A percentile compares a stretch with the other conserved stretches of the same genome.
These are phyloP conservation scores for Tachuris rubrigastra DNA, from an alignment of 2,113 vertebrate species.

Conservation along the genomic window DNA sequence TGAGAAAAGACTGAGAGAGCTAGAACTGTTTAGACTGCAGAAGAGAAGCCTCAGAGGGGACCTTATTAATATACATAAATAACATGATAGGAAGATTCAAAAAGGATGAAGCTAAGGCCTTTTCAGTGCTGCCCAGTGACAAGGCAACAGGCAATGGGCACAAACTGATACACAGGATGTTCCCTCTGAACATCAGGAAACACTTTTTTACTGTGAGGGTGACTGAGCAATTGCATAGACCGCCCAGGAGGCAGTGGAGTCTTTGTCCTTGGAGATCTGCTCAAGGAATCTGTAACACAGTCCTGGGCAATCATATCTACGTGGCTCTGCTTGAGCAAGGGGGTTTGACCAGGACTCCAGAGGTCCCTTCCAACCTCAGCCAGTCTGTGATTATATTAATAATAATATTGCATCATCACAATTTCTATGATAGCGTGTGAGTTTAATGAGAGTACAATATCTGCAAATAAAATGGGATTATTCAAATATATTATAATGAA, in stretches of 20 bases:
- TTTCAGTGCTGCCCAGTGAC: neutral
- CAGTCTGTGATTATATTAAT: neutral
- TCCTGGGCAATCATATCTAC: neutral
- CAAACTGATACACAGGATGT: neutral
- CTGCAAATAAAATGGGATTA: neutral
- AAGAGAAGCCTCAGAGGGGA: neutral
- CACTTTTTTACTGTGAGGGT: neutral
- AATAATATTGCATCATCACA: neutral
- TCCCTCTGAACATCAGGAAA: neutral
- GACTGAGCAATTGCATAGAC: neutral
- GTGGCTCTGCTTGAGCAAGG: neutral
- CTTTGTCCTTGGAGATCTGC: neutral
- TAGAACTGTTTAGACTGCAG: neutral
- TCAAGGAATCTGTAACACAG: neutral
- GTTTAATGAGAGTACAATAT: neutral
- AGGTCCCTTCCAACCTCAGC: neutral
- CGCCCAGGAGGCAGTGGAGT: neutral
- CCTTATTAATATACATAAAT: neutral
- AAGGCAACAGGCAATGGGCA: neutral
- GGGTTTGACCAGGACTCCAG: neutral
- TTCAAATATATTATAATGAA: neutral
- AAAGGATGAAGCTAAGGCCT: neutral
- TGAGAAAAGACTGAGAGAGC: neutral
- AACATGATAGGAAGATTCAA: neutral
- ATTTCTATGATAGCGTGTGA: neutral